Conservation (phyloP, 2,797 vertebrate species). For the Tadarida brasiliensis region DNA sequence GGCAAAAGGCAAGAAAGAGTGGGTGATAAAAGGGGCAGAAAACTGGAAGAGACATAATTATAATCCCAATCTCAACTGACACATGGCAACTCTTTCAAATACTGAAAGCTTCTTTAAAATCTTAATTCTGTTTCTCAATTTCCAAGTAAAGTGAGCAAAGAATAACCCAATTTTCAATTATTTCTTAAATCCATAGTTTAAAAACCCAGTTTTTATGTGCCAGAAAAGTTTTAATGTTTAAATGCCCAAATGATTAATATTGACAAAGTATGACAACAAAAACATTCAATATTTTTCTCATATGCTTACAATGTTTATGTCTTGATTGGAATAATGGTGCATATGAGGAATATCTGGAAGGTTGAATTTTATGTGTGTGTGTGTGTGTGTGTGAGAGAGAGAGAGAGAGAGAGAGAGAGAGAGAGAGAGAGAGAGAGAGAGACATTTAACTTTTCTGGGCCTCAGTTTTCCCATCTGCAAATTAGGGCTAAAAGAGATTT, state of each 20-base stretch:
- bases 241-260: constrained; percentile 34
- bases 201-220: not conserved
- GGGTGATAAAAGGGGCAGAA: not conserved
- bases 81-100: not conserved
- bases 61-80: not conserved
- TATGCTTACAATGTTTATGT: not conserved
- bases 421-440: not conserved
- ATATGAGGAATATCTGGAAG: constrained; percentile 77
- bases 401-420: too few species aligned
- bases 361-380: constrained; percentile 57
- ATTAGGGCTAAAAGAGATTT: not conserved
- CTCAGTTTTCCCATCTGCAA: constrained; percentile 46
- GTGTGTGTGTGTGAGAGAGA: not conserved
- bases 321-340: constrained; percentile 77
- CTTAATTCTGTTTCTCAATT: constrained; percentile 16
- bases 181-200: constrained; percentile 1
- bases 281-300: constrained; percentile 18
- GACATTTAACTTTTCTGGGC: not conserved
- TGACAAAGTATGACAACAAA: constrained; percentile 1
- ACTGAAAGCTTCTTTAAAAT: not conserved
- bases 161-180: not conserved
- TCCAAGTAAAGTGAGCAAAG: not conserved
- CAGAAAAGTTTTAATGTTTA: not conserved
- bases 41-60: not conserved
- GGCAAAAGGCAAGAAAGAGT: not conserved